These are phyloP conservation scores for Lanistes nyassanus DNA, from an alignment of 1,140 invertebrate genomes.

Conservation along the genomic window DNA sequence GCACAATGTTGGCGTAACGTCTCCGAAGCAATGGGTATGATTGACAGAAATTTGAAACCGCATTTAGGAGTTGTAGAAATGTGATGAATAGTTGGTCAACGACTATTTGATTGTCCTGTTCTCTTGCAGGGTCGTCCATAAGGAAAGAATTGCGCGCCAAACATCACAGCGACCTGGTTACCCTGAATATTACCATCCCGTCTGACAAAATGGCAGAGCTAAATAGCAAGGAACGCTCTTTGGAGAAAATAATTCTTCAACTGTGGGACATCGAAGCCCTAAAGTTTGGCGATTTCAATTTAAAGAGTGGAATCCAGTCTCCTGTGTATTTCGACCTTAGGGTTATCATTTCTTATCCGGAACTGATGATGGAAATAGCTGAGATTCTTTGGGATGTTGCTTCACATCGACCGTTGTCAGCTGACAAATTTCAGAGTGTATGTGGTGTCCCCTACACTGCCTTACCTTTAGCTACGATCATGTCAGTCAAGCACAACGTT, in stretches of 20 bases:
- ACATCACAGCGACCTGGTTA: too few species aligned
- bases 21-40: too few species aligned
- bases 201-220: constrained; percentile 29
- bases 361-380: constrained; percentile 79
- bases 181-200: too few species aligned
- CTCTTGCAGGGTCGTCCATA: too few species aligned
- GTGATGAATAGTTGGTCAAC: too few species aligned
- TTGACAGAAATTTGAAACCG: too few species aligned
- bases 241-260: constrained; percentile 68
- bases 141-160: too few species aligned
- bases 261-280: constrained; percentile 78
- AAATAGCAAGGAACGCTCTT: constrained; percentile 1
- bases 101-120: too few species aligned
- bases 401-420: constrained; percentile 57
- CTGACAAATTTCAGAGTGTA: constrained; percentile 74
- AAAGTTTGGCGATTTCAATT: constrained; percentile 90
- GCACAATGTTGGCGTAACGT: too few species aligned
- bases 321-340: constrained; percentile 96
- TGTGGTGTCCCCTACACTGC: constrained; percentile 99
- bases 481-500: constrained; percentile 68
- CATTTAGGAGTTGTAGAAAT: too few species aligned
- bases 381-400: constrained; percentile 75
- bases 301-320: constrained; percentile 90
- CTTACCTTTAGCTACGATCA: constrained; percentile 86
- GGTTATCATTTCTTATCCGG: constrained; percentile 88